Evolutionary conservation across 2,888 invertebrate genomes (phyloP).

Genomic region (Ecliptopera silaceata): DNA sequence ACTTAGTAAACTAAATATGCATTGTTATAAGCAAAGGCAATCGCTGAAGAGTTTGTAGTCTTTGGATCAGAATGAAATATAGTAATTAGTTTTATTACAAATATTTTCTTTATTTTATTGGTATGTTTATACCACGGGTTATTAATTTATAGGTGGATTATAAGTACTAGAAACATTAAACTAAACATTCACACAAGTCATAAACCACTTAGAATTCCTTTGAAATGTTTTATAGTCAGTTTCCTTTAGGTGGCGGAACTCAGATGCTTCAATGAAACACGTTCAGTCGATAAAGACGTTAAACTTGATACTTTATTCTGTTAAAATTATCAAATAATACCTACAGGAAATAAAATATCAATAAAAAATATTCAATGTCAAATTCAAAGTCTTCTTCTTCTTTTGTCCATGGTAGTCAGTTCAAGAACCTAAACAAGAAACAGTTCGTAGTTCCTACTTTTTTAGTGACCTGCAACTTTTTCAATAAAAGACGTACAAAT

Average conservation of each 20-base stretch:
- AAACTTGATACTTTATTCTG: slow-evolving; percentile 5
- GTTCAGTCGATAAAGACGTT: slow-evolving; percentile 24
- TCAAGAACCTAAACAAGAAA: too few relatives aligned
- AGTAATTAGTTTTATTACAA: too few relatives aligned
- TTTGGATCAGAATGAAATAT: too few relatives aligned
- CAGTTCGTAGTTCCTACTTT: too few relatives aligned
- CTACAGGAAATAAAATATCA: neutral
- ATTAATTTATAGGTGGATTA: slow-evolving; percentile 16
- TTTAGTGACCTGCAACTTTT: too few relatives aligned
- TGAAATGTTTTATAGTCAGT: slow-evolving; percentile 35
- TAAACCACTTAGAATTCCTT: slow-evolving; percentile 37
- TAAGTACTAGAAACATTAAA: slow-evolving; percentile 26
- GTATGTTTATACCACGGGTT: slow-evolving; percentile 7
- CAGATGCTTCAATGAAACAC: slow-evolving; percentile 12
- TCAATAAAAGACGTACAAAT: too few relatives aligned
- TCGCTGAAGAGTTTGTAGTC: too few relatives aligned
- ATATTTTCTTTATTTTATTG: slow-evolving; percentile 4
- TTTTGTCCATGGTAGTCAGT: too few relatives aligned
- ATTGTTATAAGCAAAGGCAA: too few relatives aligned
- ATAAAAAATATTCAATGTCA: too few relatives aligned
- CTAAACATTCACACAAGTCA: slow-evolving; percentile 29
- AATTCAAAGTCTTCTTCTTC: too few relatives aligned
- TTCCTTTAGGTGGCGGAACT: slow-evolving; percentile 21
- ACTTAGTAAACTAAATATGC: too few relatives aligned
- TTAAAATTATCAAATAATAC: neutral